Evolutionary conservation across 1,140 invertebrate genomes (phyloP).

Genomic region (Archegozetes longisetosus): DNA sequence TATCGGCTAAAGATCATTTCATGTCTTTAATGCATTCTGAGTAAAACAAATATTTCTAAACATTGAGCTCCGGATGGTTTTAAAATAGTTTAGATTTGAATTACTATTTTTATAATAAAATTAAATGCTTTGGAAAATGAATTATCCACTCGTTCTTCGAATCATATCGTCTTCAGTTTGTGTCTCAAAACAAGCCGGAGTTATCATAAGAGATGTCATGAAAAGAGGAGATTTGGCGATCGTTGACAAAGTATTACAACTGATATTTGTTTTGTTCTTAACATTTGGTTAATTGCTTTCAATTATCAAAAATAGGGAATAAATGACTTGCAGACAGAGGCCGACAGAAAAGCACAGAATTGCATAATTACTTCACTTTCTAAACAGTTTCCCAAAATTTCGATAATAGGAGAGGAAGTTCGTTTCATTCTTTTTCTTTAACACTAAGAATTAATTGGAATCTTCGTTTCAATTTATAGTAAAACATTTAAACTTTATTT

Average conservation of each 20-base stretch:
- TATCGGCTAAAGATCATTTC: no score
- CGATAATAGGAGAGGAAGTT: constrained; percentile 87
- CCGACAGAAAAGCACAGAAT: constrained; percentile 78
- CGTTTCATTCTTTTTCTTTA: no score
- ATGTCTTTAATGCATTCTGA: no score
- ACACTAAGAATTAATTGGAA: no score
- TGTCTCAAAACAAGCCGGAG: constrained; percentile 60
- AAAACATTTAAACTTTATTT: constrained; percentile 6
- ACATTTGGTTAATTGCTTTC: constrained; percentile 16
- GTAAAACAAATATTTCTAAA: no score
- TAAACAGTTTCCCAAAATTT: constrained; percentile 62
- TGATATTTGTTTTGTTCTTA: background rate
- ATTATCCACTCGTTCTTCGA: constrained; percentile 41
- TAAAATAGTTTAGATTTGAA: no score
- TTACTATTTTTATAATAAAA: no score
- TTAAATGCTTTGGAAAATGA: constrained; percentile 9
- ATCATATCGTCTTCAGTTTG: constrained; percentile 56
- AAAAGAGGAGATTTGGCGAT: constrained; percentile 72
- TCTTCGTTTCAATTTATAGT: background rate
- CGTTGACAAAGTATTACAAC: constrained; percentile 56
- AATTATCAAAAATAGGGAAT: constrained; percentile 42
- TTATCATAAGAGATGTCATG: constrained; percentile 77
- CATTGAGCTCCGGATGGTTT: no score
- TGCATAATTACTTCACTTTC: constrained; percentile 75
- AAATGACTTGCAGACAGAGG: constrained; percentile 91